Conservation (phyloP, 2,113 vertebrate species). For the Tyrannus savana region DNA sequence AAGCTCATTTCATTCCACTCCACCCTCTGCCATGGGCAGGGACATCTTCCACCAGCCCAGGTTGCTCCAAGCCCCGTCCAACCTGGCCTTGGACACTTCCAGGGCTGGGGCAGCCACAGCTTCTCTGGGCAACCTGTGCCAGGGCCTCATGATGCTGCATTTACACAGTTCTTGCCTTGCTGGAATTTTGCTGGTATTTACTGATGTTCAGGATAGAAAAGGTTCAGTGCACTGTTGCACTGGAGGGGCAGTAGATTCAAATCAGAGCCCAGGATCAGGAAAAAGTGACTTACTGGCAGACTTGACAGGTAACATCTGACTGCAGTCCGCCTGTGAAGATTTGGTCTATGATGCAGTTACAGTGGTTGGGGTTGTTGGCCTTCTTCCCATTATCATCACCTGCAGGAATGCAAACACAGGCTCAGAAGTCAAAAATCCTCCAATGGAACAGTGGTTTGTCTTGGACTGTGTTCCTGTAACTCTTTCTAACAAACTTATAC, state of each 20-base stretch:
- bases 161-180: not conserved
- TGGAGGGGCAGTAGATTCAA: not conserved
- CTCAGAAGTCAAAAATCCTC: not conserved
- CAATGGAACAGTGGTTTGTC: not conserved
- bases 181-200: not conserved
- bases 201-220: not conserved
- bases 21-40: not conserved
- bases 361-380: constrained; percentile 98
- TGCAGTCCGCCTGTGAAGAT: constrained; percentile 97
- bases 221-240: not conserved
- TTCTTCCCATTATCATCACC: constrained; percentile 97
- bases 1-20: not conserved
- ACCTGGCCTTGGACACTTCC: not conserved
- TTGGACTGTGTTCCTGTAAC: not conserved
- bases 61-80: not conserved
- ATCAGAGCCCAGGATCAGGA: not conserved
- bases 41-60: not conserved
- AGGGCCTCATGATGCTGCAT: not conserved
- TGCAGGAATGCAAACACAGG: constrained; percentile 66
- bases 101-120: not conserved
- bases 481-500: not conserved
- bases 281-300: constrained; percentile 88
- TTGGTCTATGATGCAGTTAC: constrained; percentile 99
- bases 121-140: not conserved
- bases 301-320: constrained; percentile 97